Percentiles rank a stretch among this genome's conserved stretches.
Conservation (phyloP, 2,888 invertebrate genomes). For the Drosophila trichaetosa region DNA sequence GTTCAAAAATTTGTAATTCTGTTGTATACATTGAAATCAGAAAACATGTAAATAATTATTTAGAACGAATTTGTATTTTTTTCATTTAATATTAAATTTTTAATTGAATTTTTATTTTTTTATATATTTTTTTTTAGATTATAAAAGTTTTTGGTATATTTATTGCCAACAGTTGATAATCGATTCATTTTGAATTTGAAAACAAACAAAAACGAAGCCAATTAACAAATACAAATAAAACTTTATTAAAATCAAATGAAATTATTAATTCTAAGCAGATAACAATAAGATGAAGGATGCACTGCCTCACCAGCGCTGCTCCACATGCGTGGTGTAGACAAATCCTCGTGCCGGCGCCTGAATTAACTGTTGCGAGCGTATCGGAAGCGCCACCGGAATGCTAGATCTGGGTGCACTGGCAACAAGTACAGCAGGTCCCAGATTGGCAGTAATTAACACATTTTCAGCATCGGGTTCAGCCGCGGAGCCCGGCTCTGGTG, state of each 20-base stretch:
- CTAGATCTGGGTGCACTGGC: slow-evolving; percentile 47
- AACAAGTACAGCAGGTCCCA: slow-evolving; percentile 55
- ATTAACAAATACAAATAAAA: slow-evolving; percentile 23
- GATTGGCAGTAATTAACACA: slow-evolving; percentile 65
- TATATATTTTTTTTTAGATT: not conserved
- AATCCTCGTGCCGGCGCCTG: slow-evolving; percentile 57
- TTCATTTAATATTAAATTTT: no score
- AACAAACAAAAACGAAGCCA: not conserved
- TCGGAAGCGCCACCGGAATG: slow-evolving; percentile 70
- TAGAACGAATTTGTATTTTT: not conserved
- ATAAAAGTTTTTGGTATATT: not conserved
- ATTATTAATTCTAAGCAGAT: slow-evolving; percentile 30
- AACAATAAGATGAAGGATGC: slow-evolving; percentile 30
- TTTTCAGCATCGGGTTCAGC: slow-evolving; percentile 78
- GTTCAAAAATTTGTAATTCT: not conserved
- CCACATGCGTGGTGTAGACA: slow-evolving; percentile 63
- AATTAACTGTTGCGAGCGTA: slow-evolving; percentile 64
- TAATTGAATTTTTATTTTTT: no score
- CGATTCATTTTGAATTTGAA: not conserved
- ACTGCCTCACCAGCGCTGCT: slow-evolving; percentile 65
- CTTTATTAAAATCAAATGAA: slow-evolving; percentile 8
- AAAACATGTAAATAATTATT: not conserved
- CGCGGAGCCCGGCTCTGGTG: slow-evolving; percentile 69
- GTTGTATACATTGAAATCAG: not conserved
- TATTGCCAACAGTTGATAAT: not conserved